Conservation (phyloP, 2,113 vertebrate genomes). For the Macaca fascicularis region T2T-MFA8v1.1 NC_088379.1:45001001-45001500, state of each 20-base stretch:
- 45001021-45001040: neutral
- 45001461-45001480: too few relatives aligned
- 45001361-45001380: neutral
- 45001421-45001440: neutral
- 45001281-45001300: neutral
- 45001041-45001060: neutral
- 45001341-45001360: neutral
- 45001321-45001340: neutral
- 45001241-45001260: neutral
- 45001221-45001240: neutral
- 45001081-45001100: neutral
- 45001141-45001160: neutral
- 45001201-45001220: neutral
- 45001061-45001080: neutral
- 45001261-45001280: neutral
- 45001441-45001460: too few relatives aligned
- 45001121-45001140: neutral
- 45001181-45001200: neutral
- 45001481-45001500: too few relatives aligned
- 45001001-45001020: neutral
- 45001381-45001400: neutral
- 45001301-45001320: neutral
- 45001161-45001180: neutral
- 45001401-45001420: neutral
- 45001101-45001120: neutral